Conservation (phyloP, 2,888 invertebrate genomes). For the Phyto melanocephala region DNA sequence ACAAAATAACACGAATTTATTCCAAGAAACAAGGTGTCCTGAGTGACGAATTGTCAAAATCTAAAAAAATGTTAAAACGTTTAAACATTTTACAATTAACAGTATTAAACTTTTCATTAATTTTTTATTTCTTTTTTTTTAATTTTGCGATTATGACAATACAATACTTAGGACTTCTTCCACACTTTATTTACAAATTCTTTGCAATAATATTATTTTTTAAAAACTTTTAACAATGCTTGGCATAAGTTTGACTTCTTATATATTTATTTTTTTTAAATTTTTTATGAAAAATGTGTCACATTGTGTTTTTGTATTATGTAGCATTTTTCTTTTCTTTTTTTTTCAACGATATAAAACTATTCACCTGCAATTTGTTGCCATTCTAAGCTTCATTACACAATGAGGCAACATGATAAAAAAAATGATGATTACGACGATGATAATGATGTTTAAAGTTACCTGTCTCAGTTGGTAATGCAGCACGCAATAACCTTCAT, state of each 20-base stretch:
- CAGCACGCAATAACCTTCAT: not conserved
- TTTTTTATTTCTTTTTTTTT: no score
- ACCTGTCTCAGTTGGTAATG: conserved; percentile 7
- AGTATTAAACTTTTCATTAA: no score
- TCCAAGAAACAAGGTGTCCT: no score
- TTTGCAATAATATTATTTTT: conserved; percentile 22
- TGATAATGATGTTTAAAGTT: not conserved
- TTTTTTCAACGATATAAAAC: conserved; percentile 49
- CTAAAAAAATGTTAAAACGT: no score
- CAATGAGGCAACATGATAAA: conserved; percentile 37
- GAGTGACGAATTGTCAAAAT: no score
- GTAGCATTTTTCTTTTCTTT: not conserved
- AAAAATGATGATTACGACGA: conserved; percentile 8
- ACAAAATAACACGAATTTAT: no score
- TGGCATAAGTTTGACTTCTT: conserved; percentile 36
- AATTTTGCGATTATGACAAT: no score
- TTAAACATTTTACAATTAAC: no score
- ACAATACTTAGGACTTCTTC: not conserved
- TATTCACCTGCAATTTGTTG: conserved; percentile 67
- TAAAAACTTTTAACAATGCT: conserved; percentile 41
- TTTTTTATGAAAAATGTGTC: conserved; percentile 48
- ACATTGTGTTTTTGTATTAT: conserved; percentile 40
- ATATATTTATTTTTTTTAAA: conserved; percentile 21
- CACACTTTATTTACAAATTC: not conserved
- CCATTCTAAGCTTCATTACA: conserved; percentile 66